Conservation (phyloP, 2,113 vertebrate genomes). For the Ellobius talpinus region DNA sequence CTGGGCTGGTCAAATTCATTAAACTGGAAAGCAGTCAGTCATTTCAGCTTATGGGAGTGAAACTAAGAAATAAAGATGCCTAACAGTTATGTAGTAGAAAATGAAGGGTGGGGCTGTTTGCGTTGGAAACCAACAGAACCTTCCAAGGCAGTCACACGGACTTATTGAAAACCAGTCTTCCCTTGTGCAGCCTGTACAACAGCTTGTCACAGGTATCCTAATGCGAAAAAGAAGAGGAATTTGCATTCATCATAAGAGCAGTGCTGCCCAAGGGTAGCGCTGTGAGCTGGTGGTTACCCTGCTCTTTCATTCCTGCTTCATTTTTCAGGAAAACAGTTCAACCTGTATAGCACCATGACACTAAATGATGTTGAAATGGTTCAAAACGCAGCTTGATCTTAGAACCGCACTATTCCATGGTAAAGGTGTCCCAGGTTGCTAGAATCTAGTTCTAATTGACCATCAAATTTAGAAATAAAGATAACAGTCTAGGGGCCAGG, state of each 20-base stretch:
- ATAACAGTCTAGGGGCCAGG: background rate
- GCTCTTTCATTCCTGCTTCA: background rate
- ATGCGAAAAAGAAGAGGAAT: background rate
- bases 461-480: background rate
- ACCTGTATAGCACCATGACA: background rate
- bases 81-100: background rate
- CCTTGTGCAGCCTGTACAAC: background rate
- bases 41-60: background rate
- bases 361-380: background rate
- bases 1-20: background rate
- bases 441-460: background rate
- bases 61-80: conserved; percentile 30
- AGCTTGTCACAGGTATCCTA: background rate
- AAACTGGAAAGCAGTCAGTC: background rate
- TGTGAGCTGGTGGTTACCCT: background rate
- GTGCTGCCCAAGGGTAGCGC: background rate
- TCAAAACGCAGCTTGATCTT: background rate
- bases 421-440: background rate
- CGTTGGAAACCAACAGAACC: background rate
- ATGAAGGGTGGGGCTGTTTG: background rate
- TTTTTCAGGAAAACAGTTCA: conserved; percentile 1
- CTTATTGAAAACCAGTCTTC: background rate
- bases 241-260: background rate
- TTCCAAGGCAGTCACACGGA: background rate
- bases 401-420: background rate